These are phyloP conservation scores for Helogale parvula DNA, from an alignment of 2,113 vertebrate genomes.

Conservation along the genomic window DNA sequence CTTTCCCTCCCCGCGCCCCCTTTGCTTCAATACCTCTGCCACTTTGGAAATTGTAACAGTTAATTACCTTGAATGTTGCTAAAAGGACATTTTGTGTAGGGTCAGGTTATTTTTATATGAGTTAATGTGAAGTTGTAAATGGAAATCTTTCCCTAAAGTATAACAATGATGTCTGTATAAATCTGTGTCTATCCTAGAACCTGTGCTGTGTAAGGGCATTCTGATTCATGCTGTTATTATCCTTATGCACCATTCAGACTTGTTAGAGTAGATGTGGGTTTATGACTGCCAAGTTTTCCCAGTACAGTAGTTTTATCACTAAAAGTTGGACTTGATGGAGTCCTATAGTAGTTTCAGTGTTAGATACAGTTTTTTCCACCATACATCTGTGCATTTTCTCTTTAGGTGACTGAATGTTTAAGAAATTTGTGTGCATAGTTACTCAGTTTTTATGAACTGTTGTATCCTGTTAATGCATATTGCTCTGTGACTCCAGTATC, in stretches of 20 bases:
- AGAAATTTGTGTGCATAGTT: slow-evolving; percentile 94
- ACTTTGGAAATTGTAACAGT: slow-evolving; percentile 91
- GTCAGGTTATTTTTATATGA: slow-evolving; percentile 94
- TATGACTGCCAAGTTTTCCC: slow-evolving; percentile 91
- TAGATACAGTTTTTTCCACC: slow-evolving; percentile 91
- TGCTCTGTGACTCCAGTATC: slow-evolving; percentile 97
- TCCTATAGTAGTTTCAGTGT: slow-evolving; percentile 93
- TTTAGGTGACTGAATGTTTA: slow-evolving; percentile 94
- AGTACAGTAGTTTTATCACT: slow-evolving; percentile 91
- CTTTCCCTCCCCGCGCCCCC: not conserved
- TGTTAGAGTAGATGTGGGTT: slow-evolving; percentile 90
- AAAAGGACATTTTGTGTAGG: slow-evolving; percentile 91
- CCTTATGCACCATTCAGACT: slow-evolving; percentile 84
- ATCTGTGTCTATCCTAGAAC: slow-evolving; percentile 90
- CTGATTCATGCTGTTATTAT: slow-evolving; percentile 86
- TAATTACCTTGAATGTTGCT: slow-evolving; percentile 93
- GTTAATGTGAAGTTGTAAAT: slow-evolving; percentile 93
- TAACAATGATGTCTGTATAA: slow-evolving; percentile 90
- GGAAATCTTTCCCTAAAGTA: slow-evolving; percentile 88
- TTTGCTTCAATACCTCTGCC: slow-evolving; percentile 93
- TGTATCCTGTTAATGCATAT: slow-evolving; percentile 96
- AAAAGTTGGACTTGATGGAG: slow-evolving; percentile 89
- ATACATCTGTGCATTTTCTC: slow-evolving; percentile 93
- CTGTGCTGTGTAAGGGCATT: slow-evolving; percentile 90
- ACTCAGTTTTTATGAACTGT: slow-evolving; percentile 93